phyloP scores from a whole-genome alignment of 1,140 invertebrate genomes.

The Charaxes varanes region DNA sequence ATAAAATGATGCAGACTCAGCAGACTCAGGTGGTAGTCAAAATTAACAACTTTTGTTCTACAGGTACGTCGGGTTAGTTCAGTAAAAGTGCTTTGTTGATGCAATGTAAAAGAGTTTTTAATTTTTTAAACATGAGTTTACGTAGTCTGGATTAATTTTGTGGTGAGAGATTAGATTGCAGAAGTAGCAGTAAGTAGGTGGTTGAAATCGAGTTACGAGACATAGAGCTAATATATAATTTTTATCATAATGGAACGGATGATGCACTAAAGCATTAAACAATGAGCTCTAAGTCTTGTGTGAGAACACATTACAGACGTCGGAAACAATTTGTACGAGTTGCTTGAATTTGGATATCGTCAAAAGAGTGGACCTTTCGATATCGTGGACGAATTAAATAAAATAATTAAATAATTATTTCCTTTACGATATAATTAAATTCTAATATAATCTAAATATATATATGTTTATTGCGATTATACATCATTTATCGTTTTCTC shows the following conservation, averaged over 20 bases:
- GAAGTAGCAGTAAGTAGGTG: neutral
- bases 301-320: conserved; percentile 34
- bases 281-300: conserved; percentile 32
- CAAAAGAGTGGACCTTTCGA: conserved; percentile 44
- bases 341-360: conserved; percentile 14
- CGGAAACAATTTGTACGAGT: conserved; percentile 17
- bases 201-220: conserved; percentile 14
- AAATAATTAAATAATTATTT: conserved; percentile 30
- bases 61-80: too few relatives aligned
- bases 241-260: conserved; percentile 52
- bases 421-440: conserved; percentile 21
- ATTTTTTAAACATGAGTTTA: too few relatives aligned
- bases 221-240: conserved; percentile 20
- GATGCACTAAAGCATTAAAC: conserved; percentile 42
- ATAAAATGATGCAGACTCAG: too few relatives aligned
- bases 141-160: too few relatives aligned
- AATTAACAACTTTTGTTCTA: too few relatives aligned
- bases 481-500: conserved; percentile 21
- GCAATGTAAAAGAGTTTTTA: too few relatives aligned
- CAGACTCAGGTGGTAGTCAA: too few relatives aligned
- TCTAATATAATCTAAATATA: conserved; percentile 21
- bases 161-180: too few relatives aligned
- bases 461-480: conserved; percentile 25
- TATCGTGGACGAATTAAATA: conserved; percentile 42
- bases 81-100: too few relatives aligned